phyloP scores from a whole-genome alignment of 1,140 invertebrate species.

The Druon quercuslanigerum region DNA sequence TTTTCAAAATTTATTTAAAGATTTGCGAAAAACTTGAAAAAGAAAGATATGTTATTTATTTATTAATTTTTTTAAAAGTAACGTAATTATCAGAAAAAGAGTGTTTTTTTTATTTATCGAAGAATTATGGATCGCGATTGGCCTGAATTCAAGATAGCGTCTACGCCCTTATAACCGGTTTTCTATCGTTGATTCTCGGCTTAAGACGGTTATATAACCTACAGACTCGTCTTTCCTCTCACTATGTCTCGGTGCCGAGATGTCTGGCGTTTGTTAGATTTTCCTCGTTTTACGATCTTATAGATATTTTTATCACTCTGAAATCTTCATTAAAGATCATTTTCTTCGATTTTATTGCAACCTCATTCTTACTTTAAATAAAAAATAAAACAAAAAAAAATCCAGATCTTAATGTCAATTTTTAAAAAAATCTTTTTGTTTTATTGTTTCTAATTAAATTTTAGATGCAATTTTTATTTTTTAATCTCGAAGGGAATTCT shows the following conservation, averaged over 20 bases:
- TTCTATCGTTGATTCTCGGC: conserved; percentile 13
- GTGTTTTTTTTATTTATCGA: not conserved
- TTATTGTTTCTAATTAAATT: too few species aligned
- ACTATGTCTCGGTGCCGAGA: not conserved
- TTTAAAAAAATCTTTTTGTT: too few species aligned
- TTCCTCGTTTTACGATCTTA: conserved; percentile 9
- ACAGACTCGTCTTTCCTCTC: not conserved
- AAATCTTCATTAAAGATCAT: conserved; percentile 18
- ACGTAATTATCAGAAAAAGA: too few species aligned
- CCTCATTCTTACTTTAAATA: too few species aligned
- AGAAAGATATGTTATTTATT: too few species aligned
- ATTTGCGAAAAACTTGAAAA: too few species aligned
- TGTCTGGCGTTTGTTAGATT: conserved; percentile 28
- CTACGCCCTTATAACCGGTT: conserved; percentile 25
- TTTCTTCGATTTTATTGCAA: conserved; percentile 9
- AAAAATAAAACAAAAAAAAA: too few species aligned
- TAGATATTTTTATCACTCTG: not conserved
- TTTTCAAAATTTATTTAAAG: too few species aligned
- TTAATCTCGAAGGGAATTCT: too few species aligned
- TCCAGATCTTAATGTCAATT: too few species aligned
- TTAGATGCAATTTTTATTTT: too few species aligned
- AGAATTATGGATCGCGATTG: conserved; percentile 5
- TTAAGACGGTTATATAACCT: not conserved
- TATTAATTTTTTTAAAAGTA: too few species aligned
- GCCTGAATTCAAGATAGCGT: not conserved